phyloP scores from a whole-genome alignment of 2,797 vertebrate species.

The Acrossocheilus wenchowensis region DNA sequence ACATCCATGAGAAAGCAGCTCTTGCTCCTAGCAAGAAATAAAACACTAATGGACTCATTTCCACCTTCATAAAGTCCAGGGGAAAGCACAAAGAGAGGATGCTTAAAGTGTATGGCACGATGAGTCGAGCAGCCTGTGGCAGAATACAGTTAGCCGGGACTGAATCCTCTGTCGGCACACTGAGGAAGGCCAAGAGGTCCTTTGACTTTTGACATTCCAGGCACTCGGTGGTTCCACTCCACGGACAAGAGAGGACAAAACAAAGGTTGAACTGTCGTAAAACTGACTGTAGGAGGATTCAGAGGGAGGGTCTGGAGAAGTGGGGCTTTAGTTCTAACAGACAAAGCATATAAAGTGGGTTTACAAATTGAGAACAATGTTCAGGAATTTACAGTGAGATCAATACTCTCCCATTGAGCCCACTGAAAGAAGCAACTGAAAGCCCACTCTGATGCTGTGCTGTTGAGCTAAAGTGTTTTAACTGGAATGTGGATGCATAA shows the following conservation, averaged over 20 bases:
- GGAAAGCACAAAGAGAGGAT: slow-evolving; percentile 51
- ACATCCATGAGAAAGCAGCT: slow-evolving; percentile 50
- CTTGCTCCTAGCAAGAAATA: slow-evolving; percentile 54
- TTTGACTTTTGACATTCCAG: slow-evolving; percentile 67
- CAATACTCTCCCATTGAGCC: slow-evolving; percentile 66
- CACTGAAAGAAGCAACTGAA: slow-evolving; percentile 59
- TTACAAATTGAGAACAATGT: slow-evolving; percentile 80
- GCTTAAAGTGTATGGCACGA: slow-evolving; percentile 36
- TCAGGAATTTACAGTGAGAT: slow-evolving; percentile 76
- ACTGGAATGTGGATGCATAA: slow-evolving; percentile 27
- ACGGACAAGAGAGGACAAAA: slow-evolving; percentile 62
- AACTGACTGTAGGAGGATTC: slow-evolving; percentile 63
- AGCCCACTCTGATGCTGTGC: slow-evolving; percentile 51
- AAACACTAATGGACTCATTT: slow-evolving; percentile 66
- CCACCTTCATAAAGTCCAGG: slow-evolving; percentile 57
- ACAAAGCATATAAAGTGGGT: slow-evolving; percentile 75
- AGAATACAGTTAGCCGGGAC: slow-evolving; percentile 46
- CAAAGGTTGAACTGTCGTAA: slow-evolving; percentile 65
- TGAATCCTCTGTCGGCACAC: slow-evolving; percentile 51
- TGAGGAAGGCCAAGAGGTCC: slow-evolving; percentile 58
- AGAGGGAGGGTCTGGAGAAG: slow-evolving; percentile 58
- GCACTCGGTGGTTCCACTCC: slow-evolving; percentile 59
- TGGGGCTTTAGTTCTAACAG: slow-evolving; percentile 65
- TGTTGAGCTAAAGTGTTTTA: slow-evolving; percentile 27
- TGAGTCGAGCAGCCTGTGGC: slow-evolving; percentile 56